phyloP scores from a whole-genome alignment of 2,797 vertebrate species.

The Rallus crepitans region DNA sequence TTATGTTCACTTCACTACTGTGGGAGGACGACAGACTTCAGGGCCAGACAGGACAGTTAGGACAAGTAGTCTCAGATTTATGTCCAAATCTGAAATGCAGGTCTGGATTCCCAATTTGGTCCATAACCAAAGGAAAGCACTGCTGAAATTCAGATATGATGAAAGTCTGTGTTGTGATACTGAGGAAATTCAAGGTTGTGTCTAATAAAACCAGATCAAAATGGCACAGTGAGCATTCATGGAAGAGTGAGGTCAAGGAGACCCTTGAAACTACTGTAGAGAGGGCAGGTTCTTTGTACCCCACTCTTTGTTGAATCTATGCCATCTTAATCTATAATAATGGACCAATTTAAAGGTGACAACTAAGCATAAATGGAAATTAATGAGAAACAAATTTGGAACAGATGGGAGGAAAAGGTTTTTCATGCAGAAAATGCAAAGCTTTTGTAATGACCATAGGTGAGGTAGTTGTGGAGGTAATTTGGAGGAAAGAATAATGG shows the following conservation, averaged over 20 bases:
- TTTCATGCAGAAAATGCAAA: conserved; percentile 9
- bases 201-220: neutral
- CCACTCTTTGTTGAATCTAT: neutral
- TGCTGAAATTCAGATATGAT: neutral
- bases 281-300: neutral
- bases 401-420: neutral
- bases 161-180: neutral
- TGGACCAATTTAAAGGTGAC: neutral
- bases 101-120: neutral
- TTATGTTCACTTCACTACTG: neutral
- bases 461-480: neutral
- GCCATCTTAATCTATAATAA: conserved; percentile 19
- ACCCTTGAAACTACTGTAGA: neutral
- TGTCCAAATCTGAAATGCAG: neutral
- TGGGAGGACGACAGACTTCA: neutral
- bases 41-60: neutral
- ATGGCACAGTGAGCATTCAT: neutral
- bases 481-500: neutral
- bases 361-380: conserved; percentile 30
- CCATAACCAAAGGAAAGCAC: neutral
- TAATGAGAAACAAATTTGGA: conserved; percentile 8
- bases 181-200: neutral
- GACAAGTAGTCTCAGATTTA: neutral
- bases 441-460: neutral
- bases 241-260: neutral